A percentile compares a stretch with the other conserved stretches of the same genome.
These are phyloP conservation scores for Holacanthella duospinosa DNA, from an alignment of 2,888 invertebrate species.

Conservation along the genomic window DNA sequence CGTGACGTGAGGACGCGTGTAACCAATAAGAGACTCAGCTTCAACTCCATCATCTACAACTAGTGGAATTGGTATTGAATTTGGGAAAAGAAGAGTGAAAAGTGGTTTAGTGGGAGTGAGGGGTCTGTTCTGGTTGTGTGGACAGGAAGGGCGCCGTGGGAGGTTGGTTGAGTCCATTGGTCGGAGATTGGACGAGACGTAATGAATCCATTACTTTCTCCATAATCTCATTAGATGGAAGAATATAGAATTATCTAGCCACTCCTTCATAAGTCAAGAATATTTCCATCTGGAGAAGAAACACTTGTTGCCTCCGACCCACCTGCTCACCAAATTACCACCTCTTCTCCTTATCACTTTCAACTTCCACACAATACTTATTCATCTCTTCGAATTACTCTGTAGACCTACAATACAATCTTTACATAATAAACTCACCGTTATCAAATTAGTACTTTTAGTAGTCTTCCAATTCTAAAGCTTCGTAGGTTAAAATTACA, in stretches of 20 bases:
- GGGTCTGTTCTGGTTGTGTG: neutral
- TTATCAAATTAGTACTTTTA: too few relatives aligned
- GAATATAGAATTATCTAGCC: neutral
- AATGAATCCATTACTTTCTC: conserved; percentile 5
- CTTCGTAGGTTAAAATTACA: too few relatives aligned
- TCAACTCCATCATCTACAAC: neutral
- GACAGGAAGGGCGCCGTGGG: neutral
- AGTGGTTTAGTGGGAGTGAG: neutral
- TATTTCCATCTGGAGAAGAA: neutral
- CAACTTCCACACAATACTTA: too few relatives aligned
- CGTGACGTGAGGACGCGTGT: neutral
- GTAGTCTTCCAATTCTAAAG: too few relatives aligned
- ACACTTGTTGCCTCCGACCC: conserved; percentile 1
- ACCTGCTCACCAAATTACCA: too few relatives aligned
- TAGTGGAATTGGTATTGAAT: neutral
- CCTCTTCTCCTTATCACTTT: too few relatives aligned
- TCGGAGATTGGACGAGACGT: neutral
- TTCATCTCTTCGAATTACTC: too few relatives aligned
- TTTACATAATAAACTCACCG: too few relatives aligned
- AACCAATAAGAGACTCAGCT: too few relatives aligned
- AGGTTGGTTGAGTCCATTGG: neutral
- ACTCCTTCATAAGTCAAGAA: neutral
- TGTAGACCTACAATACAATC: too few relatives aligned
- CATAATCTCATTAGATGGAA: conserved; percentile 1
- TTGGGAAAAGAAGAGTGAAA: neutral